Evolutionary conservation across 2,797 vertebrate species (phyloP).

Genomic region (Diceros bicornis): DNA sequence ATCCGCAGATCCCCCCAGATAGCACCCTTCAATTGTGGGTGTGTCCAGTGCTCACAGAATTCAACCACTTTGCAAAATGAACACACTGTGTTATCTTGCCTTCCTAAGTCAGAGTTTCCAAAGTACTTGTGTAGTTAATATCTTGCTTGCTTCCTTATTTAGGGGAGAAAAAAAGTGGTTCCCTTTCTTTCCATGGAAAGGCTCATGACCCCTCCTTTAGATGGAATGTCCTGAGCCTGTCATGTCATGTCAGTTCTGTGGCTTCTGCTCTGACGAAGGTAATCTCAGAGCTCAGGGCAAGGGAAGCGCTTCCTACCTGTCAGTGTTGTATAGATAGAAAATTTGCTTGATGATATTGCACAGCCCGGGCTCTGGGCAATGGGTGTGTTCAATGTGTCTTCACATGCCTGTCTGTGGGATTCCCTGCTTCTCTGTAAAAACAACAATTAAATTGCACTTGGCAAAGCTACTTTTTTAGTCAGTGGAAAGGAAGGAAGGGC

Average conservation of each 20-base stretch:
- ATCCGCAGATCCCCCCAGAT: neutral
- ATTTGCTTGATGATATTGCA: neutral
- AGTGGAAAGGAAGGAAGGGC: neutral
- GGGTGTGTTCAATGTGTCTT: neutral
- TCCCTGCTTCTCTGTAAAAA: neutral
- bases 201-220: neutral
- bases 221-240: constrained; percentile 1
- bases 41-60: neutral
- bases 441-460: neutral
- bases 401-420: neutral
- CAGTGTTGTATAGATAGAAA: neutral
- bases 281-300: neutral
- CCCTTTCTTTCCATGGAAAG: neutral
- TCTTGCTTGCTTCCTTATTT: neutral
- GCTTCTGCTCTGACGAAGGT: neutral
- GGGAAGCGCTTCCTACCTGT: neutral
- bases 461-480: neutral
- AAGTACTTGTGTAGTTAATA: neutral
- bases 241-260: neutral
- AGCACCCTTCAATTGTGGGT: neutral
- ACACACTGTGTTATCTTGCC: neutral
- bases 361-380: neutral
- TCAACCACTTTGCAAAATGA: neutral
- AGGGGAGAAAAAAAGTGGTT: neutral
- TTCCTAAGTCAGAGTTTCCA: neutral